Evolutionary conservation across 2,797 vertebrate species (phyloP).

Genomic region (Melanogrammus aeglefinus): DNA sequence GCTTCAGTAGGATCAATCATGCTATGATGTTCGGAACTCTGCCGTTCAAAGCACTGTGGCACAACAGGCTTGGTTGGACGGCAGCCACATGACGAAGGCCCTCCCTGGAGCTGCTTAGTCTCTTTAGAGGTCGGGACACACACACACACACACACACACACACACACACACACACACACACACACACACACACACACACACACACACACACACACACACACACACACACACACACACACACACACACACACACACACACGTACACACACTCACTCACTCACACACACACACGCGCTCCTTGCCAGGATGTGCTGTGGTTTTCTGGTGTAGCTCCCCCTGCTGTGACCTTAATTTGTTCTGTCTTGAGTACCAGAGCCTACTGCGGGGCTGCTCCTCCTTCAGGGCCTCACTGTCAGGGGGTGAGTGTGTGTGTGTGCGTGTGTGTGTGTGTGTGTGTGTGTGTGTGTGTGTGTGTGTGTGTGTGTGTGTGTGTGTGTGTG

Average conservation of each 20-base stretch:
- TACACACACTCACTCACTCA: too few species aligned
- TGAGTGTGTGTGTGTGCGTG: constrained; percentile 36
- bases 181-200: constrained; percentile 27
- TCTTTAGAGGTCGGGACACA: constrained; percentile 48
- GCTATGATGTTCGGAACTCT: constrained; percentile 36
- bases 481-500: too few species aligned
- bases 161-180: constrained; percentile 19
- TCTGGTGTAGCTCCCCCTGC: constrained; percentile 54
- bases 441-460: constrained; percentile 15
- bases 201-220: neutral
- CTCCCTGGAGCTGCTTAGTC: constrained; percentile 46
- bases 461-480: constrained; percentile 5
- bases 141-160: constrained; percentile 11
- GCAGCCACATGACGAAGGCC: constrained; percentile 49
- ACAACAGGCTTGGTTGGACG: constrained; percentile 34
- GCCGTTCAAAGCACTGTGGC: constrained; percentile 38
- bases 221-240: too few species aligned
- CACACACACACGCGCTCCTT: constrained; percentile 31
- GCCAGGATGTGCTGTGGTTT: constrained; percentile 45
- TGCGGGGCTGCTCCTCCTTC: constrained; percentile 62
- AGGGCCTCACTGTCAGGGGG: constrained; percentile 61
- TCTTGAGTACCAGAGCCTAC: constrained; percentile 66
- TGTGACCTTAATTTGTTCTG: constrained; percentile 80
- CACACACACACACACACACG: too few species aligned
- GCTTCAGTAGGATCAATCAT: constrained; percentile 49